phyloP scores from a whole-genome alignment of 2,888 invertebrate genomes.

The Parnassius orleans region DNA sequence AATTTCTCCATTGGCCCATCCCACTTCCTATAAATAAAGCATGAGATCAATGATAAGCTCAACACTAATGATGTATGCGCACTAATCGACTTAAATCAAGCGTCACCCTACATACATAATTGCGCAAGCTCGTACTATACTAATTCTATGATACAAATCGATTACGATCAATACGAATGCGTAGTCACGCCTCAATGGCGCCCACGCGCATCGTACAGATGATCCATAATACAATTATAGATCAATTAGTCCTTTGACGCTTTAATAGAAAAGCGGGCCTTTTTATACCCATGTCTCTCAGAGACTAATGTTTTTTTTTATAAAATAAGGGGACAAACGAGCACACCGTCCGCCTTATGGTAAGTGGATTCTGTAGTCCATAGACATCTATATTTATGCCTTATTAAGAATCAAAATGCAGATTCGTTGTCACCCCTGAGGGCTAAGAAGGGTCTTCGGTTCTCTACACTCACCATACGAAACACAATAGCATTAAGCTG shows the following conservation, averaged over 20 bases:
- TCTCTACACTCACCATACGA: too few species aligned
- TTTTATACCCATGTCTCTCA: conserved; percentile 33
- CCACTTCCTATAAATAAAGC: conserved; percentile 5
- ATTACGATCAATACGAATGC: conserved; percentile 72
- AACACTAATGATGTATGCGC: conserved; percentile 20
- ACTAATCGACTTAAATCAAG: conserved; percentile 16
- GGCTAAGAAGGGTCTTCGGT: too few species aligned
- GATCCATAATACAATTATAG: conserved; percentile 77
- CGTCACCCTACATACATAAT: conserved; percentile 32
- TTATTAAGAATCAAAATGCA: too few species aligned
- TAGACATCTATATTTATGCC: too few species aligned
- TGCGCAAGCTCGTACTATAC: conserved; percentile 52
- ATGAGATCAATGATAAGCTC: conserved; percentile 16
- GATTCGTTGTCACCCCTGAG: too few species aligned
- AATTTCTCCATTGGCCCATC: background rate
- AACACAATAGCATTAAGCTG: too few species aligned
- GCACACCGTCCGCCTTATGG: too few species aligned
- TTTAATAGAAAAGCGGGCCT: background rate
- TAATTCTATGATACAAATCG: conserved; percentile 67
- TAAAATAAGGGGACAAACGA: too few species aligned
- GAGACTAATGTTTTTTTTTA: conserved; percentile 21
- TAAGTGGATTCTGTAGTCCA: too few species aligned
- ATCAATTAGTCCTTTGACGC: conserved; percentile 41
- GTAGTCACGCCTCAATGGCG: conserved; percentile 72
- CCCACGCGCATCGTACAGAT: conserved; percentile 72